Evolutionary conservation across 2,797 vertebrate species (phyloP).

Genomic region (Cynopterus sphinx): DNA sequence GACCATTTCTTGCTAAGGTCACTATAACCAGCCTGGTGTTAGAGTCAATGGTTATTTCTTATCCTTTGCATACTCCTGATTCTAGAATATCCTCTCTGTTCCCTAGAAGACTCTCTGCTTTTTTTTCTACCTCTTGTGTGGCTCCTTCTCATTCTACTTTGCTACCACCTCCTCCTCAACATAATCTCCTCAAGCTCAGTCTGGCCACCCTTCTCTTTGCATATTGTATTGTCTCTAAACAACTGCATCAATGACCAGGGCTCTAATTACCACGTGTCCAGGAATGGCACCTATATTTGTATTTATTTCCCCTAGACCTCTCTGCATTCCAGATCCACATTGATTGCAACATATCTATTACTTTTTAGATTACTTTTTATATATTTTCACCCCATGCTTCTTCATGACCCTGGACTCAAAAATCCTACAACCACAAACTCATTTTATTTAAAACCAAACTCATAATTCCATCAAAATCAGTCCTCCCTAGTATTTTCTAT

Average conservation of each 20-base stretch:
- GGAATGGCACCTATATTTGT: neutral
- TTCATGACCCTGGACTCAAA: neutral
- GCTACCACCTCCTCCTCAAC: neutral
- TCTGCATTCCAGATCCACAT: neutral
- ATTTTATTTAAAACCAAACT: conserved; percentile 29
- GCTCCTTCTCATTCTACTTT: neutral
- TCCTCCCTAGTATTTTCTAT: neutral
- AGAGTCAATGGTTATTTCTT: neutral
- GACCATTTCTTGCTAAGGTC: neutral
- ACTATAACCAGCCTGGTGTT: neutral
- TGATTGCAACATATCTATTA: neutral
- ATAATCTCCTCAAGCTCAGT: neutral
- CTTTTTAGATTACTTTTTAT: neutral
- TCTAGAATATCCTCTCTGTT: neutral
- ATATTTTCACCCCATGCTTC: neutral
- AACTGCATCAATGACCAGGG: neutral
- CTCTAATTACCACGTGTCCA: neutral
- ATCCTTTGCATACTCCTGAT: neutral
- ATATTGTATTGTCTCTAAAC: neutral
- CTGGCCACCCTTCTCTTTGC: neutral
- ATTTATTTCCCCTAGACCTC: neutral
- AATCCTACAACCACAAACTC: neutral
- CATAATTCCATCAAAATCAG: neutral
- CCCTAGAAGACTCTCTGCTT: neutral
- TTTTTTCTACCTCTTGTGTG: neutral